These are phyloP conservation scores for Ligdia adustata DNA, from an alignment of 2,888 invertebrate species.

Conservation along the genomic window DNA sequence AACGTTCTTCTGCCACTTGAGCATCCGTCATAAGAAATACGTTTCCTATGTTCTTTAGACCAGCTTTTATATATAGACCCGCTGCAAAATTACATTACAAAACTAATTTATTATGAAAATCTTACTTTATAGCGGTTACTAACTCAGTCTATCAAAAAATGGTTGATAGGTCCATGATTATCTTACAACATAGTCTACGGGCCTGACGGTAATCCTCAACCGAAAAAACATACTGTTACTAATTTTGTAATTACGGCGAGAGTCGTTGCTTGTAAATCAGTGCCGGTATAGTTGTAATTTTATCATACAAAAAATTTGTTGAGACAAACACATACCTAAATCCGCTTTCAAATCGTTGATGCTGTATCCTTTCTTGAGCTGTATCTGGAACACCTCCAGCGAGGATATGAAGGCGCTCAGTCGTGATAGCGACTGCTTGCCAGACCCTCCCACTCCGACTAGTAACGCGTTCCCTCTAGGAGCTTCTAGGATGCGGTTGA, in stretches of 20 bases:
- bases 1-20: constrained; percentile 95
- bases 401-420: constrained; percentile 95
- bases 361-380: constrained; percentile 94
- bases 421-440: constrained; percentile 95
- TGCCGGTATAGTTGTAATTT: no score
- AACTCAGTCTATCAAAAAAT: no score
- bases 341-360: constrained; percentile 91
- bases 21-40: constrained; percentile 97
- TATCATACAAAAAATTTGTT: no score
- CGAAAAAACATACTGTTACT: no score
- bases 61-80: constrained; percentile 92
- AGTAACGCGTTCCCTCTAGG: constrained; percentile 96
- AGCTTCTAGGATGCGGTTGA: constrained; percentile 95
- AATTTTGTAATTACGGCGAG: no score
- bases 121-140: no score
- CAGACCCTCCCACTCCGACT: constrained; percentile 97
- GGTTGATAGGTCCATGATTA: no score
- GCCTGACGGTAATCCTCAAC: no score
- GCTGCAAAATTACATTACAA: constrained; percentile 77
- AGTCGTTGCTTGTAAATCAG: no score
- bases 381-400: constrained; percentile 96
- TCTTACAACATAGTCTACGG: no score
- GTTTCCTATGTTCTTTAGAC: constrained; percentile 92
- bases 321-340: constrained; percentile 58
- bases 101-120: no score